A percentile compares a stretch with the other conserved stretches of the same genome.
Evolutionary conservation across 2,888 invertebrate species (phyloP).

Genomic region (Noctua fimbriata): DNA sequence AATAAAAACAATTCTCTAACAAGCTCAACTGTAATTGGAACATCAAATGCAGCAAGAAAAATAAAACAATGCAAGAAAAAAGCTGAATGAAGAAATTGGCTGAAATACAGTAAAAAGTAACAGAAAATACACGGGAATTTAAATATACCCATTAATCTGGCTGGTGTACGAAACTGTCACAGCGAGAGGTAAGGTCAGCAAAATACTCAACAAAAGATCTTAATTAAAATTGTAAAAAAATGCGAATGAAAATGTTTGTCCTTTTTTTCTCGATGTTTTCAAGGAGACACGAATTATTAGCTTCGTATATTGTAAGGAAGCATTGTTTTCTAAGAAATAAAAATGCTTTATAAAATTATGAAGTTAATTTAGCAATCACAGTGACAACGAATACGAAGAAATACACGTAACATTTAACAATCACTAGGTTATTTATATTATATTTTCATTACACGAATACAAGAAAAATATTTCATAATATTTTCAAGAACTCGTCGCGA

Average conservation of each 20-base stretch:
- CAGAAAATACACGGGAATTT: slow-evolving; percentile 85
- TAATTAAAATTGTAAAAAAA: slow-evolving; percentile 57
- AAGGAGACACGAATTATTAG: not conserved
- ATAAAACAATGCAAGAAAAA: slow-evolving; percentile 62
- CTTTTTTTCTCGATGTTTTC: not conserved
- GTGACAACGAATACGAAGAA: slow-evolving; percentile 1
- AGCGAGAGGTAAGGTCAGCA: slow-evolving; percentile 76
- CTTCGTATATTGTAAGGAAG: not conserved
- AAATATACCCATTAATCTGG: slow-evolving; percentile 89
- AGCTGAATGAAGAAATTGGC: slow-evolving; percentile 72
- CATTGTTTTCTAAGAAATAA: not conserved
- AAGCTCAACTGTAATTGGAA: slow-evolving; percentile 45
- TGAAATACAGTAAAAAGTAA: slow-evolving; percentile 78
- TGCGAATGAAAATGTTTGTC: not conserved
- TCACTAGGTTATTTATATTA: slow-evolving; percentile 26
- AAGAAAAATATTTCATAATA: slow-evolving; percentile 48
- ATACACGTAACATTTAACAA: slow-evolving; percentile 13
- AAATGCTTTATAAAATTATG: not conserved
- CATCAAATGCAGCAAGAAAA: slow-evolving; percentile 45
- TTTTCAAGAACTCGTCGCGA: slow-evolving; percentile 38
- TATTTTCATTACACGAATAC: slow-evolving; percentile 47
- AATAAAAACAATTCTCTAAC: slow-evolving; percentile 19
- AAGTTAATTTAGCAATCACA: not conserved
- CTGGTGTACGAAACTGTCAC: slow-evolving; percentile 83
- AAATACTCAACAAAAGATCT: slow-evolving; percentile 61